Conservation (phyloP, 2,113 vertebrate genomes). For the Ochotona princeps region DNA sequence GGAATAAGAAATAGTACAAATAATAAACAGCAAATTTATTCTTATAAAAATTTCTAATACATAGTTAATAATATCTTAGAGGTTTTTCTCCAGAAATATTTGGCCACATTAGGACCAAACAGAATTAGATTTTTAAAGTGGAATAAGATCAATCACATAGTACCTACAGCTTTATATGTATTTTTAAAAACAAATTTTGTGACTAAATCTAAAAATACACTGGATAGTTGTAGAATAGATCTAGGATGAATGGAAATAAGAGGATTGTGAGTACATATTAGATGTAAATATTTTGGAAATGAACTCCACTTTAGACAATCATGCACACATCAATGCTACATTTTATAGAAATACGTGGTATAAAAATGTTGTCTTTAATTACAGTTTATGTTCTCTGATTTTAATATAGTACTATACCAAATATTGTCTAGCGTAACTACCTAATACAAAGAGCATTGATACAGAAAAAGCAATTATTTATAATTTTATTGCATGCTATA, state of each 20-base stretch:
- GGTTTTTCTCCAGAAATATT: conserved; percentile 34
- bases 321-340: conserved; percentile 36
- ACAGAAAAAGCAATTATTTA: conserved; percentile 31
- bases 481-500: fast-evolving
- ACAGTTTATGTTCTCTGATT: background rate
- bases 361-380: background rate
- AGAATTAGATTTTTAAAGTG: conserved; percentile 61
- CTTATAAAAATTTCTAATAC: conserved; percentile 10
- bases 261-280: background rate
- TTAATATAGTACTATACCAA: background rate
- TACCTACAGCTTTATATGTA: conserved; percentile 57
- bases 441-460: background rate
- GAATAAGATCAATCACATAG: conserved; percentile 29
- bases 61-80: conserved; percentile 54
- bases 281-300: conserved; percentile 61
- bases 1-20: too few relatives aligned
- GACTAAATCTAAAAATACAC: conserved; percentile 62
- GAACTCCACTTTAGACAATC: conserved; percentile 50
- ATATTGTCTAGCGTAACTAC: background rate
- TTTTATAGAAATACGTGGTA: background rate
- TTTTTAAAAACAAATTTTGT: conserved; percentile 57
- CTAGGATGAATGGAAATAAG: conserved; percentile 20
- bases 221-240: background rate
- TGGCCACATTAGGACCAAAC: conserved; percentile 38
- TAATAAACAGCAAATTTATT: too few relatives aligned